phyloP scores from a whole-genome alignment of 2,113 vertebrate species.

The Bubo bubo region DNA sequence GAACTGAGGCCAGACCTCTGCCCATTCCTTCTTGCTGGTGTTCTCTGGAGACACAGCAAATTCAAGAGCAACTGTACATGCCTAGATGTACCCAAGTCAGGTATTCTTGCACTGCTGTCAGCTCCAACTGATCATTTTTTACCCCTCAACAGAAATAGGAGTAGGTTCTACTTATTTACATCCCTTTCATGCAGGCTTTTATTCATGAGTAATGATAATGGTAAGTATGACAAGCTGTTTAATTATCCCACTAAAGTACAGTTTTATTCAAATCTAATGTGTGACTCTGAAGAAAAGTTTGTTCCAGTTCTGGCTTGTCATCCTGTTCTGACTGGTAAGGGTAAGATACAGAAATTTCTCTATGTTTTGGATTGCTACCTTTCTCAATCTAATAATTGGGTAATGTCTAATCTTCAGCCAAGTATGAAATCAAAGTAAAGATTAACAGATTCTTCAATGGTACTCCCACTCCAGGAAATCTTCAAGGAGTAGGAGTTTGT shows the following conservation, averaged over 20 bases:
- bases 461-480: neutral
- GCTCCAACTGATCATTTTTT: neutral
- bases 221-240: neutral
- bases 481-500: neutral
- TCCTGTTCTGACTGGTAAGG: neutral
- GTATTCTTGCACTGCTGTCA: neutral
- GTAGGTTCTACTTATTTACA: neutral
- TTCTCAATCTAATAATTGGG: neutral
- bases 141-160: neutral
- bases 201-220: neutral
- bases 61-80: neutral
- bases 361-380: neutral
- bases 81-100: neutral
- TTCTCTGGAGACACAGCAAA: neutral
- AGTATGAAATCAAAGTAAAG: neutral
- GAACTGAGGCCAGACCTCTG: neutral
- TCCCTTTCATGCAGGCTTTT: neutral
- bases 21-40: neutral
- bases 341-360: neutral
- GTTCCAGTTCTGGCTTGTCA: neutral
- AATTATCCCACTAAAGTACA: neutral
- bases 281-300: neutral
- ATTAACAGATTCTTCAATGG: neutral
- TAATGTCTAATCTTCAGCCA: neutral
- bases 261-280: neutral